Evolutionary conservation across 2,797 vertebrate species (phyloP).

Genomic region (Ctenopoma multispine): DNA sequence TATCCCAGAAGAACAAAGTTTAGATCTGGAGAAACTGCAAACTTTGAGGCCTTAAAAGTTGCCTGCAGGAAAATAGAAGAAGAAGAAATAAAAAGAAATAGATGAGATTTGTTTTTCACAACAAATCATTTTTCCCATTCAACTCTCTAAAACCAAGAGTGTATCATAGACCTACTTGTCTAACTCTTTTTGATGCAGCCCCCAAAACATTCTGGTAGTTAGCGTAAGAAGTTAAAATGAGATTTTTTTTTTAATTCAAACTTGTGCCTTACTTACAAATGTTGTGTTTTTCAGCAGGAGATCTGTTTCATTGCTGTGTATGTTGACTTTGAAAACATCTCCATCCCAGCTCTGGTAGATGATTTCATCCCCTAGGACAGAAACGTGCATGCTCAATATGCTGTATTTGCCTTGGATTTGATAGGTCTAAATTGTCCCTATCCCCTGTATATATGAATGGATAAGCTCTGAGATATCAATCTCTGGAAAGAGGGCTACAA

Average conservation of each 20-base stretch:
- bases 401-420: constrained; percentile 49
- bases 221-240: too few relatives aligned
- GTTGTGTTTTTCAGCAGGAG: constrained; percentile 81
- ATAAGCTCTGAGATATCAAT: constrained; percentile 55
- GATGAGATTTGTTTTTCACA: too few relatives aligned
- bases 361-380: constrained; percentile 69
- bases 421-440: constrained; percentile 50
- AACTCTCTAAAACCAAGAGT: not conserved
- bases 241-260: too few relatives aligned
- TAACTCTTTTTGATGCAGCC: not conserved
- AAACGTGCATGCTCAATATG: constrained; percentile 4
- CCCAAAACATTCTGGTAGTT: too few relatives aligned
- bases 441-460: constrained; percentile 65
- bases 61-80: constrained; percentile 63
- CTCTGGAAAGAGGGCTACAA: constrained; percentile 30
- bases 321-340: constrained; percentile 72
- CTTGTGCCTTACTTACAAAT: constrained; percentile 74
- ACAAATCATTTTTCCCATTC: not conserved
- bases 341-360: constrained; percentile 78
- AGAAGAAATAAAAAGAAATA: too few relatives aligned
- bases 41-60: constrained; percentile 82
- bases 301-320: constrained; percentile 68
- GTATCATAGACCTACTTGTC: not conserved
- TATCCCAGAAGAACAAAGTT: constrained; percentile 83
- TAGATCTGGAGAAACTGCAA: constrained; percentile 82